Percentiles rank a stretch among this genome's conserved stretches.
These are phyloP conservation scores for Manacus vitellinus DNA, from an alignment of 2,113 vertebrate species.

Conservation along the genomic window DNA sequence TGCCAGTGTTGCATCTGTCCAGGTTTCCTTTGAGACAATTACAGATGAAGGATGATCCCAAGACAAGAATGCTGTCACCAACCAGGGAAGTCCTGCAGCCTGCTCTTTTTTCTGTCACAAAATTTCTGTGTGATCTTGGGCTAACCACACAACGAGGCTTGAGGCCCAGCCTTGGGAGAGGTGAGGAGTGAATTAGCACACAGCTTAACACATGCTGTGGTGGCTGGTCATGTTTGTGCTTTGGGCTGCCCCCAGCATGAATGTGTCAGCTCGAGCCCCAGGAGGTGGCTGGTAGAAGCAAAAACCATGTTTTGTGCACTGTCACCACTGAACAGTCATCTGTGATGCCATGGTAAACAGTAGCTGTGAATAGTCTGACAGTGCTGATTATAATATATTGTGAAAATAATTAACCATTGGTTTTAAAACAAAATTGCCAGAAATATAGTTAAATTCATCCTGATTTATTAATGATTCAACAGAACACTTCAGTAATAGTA, in stretches of 20 bases:
- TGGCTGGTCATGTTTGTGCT: neutral
- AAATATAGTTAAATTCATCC: neutral
- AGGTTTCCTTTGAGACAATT: neutral
- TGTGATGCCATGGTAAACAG: neutral
- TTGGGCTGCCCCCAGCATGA: neutral
- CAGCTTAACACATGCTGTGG: neutral
- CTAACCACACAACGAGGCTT: neutral
- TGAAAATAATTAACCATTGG: neutral
- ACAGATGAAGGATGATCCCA: neutral
- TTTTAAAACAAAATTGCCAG: neutral
- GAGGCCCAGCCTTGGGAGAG: neutral
- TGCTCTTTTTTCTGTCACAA: neutral
- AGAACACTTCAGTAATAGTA: neutral
- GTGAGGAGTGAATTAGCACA: neutral
- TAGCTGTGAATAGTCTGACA: neutral
- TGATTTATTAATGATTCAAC: neutral
- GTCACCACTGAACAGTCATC: neutral
- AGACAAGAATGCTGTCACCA: rapidly evolving
- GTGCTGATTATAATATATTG: neutral
- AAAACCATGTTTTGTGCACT: neutral
- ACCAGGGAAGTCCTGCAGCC: neutral
- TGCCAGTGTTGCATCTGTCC: neutral
- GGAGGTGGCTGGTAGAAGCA: neutral
- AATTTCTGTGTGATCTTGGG: neutral
- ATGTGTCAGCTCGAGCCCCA: neutral